These are phyloP conservation scores for Arothron firmamentum DNA, from an alignment of 2,113 vertebrate species.

Conservation along the genomic window DNA sequence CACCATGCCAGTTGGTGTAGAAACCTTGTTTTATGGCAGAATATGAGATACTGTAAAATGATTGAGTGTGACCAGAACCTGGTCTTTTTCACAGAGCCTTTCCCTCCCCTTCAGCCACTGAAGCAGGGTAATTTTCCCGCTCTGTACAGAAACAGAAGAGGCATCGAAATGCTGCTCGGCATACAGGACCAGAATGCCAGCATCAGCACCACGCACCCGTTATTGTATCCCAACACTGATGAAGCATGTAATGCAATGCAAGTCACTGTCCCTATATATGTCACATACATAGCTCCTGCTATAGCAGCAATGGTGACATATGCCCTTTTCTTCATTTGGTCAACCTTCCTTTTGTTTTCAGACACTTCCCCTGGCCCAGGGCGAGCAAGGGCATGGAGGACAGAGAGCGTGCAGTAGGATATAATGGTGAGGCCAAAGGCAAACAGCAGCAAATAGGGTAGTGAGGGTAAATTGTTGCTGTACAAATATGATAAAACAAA, in stretches of 20 bases:
- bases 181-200: background rate
- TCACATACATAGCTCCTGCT: no score
- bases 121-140: background rate
- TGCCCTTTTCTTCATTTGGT: conserved; percentile 2
- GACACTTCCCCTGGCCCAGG: background rate
- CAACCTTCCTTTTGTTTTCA: background rate
- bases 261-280: background rate
- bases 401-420: background rate
- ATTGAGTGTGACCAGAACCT: no score
- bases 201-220: background rate
- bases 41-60: no score
- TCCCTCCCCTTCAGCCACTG: no score
- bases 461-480: background rate
- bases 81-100: no score
- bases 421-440: background rate
- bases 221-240: accelerated
- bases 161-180: background rate
- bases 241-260: accelerated
- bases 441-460: background rate
- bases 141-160: conserved; percentile 7
- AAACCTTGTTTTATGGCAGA: no score
- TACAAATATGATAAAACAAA: accelerated
- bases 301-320: background rate
- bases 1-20: no score
- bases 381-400: background rate